phyloP scores from a whole-genome alignment of 2,888 invertebrate genomes.

The Epinotia brunnichana region DNA sequence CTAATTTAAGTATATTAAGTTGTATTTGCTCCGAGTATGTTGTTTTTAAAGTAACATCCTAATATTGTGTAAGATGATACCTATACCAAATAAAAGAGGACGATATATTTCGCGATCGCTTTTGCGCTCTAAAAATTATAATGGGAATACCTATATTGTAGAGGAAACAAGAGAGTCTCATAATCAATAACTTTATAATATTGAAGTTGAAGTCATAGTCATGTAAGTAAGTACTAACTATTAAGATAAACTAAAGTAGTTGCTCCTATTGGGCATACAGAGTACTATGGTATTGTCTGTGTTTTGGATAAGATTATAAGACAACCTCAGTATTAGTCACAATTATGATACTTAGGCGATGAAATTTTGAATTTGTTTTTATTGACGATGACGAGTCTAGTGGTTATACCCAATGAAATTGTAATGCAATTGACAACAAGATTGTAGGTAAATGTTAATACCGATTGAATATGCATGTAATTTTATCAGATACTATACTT shows the following conservation, averaged over 20 bases:
- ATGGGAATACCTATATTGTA: constrained; percentile 45
- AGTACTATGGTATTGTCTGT: constrained; percentile 48
- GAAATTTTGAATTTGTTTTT: neutral
- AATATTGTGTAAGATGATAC: constrained; percentile 26
- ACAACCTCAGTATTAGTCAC: constrained; percentile 57
- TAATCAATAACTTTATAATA: constrained; percentile 58
- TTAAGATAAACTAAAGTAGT: constrained; percentile 51
- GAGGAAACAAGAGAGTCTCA: constrained; percentile 64
- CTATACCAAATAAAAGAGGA: constrained; percentile 37
- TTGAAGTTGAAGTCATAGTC: constrained; percentile 63
- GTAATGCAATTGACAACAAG: neutral
- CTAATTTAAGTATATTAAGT: constrained; percentile 15
- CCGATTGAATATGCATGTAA: neutral
- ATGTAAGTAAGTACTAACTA: constrained; percentile 57
- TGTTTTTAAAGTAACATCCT: constrained; percentile 28
- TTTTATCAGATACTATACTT: neutral
- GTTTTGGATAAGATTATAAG: constrained; percentile 47
- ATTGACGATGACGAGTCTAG: constrained; percentile 2
- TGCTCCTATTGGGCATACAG: constrained; percentile 59
- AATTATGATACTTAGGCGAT: constrained; percentile 47
- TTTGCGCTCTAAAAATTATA: constrained; percentile 38
- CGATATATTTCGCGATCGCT: constrained; percentile 16
- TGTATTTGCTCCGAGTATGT: constrained; percentile 17
- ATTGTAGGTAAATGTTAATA: neutral
- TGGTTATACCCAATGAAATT: constrained; percentile 5